Percentiles rank a stretch among this genome's conserved stretches.
Conservation (phyloP, 35 echinoderm and acorn worm genomes). For the Ptychodera flava region DNA sequence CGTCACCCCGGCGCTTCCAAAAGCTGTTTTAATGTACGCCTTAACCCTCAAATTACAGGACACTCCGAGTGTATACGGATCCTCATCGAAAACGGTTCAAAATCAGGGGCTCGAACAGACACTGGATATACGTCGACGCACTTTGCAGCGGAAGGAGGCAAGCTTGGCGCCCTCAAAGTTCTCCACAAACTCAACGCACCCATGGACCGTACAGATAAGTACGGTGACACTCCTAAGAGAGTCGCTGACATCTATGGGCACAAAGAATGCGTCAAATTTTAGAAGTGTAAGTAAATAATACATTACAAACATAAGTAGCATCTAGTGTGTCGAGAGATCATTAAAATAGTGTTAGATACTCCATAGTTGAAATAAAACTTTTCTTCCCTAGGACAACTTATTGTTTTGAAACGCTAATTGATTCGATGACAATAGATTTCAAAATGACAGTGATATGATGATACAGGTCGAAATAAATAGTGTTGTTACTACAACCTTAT, state of each 20-base stretch:
- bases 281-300: constrained; percentile 36
- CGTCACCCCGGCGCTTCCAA: too few species aligned
- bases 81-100: constrained; percentile 67
- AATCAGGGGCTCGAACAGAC: constrained; percentile 57
- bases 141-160: constrained; percentile 83
- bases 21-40: too few species aligned
- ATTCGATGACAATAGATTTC: too few species aligned
- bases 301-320: too few species aligned
- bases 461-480: too few species aligned
- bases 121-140: constrained; percentile 78
- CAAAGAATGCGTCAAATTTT: constrained; percentile 74
- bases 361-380: too few species aligned
- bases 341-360: too few species aligned
- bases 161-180: constrained; percentile 56
- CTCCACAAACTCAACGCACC: constrained; percentile 71
- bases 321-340: too few species aligned
- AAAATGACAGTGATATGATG: too few species aligned
- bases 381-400: too few species aligned
- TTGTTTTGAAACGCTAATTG: too few species aligned
- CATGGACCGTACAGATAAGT: constrained; percentile 45
- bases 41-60: constrained; percentile 34
- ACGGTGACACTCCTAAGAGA: constrained; percentile 65
- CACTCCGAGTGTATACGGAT: constrained; percentile 78
- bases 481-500: too few species aligned
- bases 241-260: constrained; percentile 79